Evolutionary conservation across 2,113 vertebrate genomes (phyloP).

Genomic region (Sylvia atricapilla): DNA sequence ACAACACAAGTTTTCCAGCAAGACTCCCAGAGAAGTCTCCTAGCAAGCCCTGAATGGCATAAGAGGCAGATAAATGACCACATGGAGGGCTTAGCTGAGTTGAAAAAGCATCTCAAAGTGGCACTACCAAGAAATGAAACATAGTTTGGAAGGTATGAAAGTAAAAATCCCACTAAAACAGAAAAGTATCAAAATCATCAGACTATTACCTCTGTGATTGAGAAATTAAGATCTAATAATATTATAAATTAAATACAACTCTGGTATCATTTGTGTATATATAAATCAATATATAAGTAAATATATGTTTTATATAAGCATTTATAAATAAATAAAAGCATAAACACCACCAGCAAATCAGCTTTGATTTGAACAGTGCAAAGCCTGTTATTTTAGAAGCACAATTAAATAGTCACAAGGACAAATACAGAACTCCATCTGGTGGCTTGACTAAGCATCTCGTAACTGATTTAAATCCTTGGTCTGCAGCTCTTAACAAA

Average conservation of each 20-base stretch:
- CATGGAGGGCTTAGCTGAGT: background rate
- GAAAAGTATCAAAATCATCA: background rate
- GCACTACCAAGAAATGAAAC: background rate
- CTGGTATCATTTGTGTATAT: background rate
- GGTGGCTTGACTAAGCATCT: background rate
- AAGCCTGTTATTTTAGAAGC: background rate
- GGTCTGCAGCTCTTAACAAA: background rate
- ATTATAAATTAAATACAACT: background rate
- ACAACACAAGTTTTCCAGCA: background rate
- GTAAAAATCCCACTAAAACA: background rate
- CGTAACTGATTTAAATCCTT: background rate
- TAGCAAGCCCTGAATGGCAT: background rate
- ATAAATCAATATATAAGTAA: background rate
- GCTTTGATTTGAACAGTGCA: background rate
- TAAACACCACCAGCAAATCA: background rate
- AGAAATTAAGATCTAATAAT: background rate
- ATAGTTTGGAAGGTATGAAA: background rate
- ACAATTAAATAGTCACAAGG: background rate
- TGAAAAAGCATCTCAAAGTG: background rate
- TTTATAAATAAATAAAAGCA: background rate
- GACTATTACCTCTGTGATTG: background rate
- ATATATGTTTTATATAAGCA: background rate
- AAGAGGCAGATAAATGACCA: background rate
- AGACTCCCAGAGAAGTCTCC: background rate
- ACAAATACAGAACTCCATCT: slow-evolving; percentile 24